phyloP scores from a whole-genome alignment of 2,113 vertebrate genomes.

The Menidia beryllina region DNA sequence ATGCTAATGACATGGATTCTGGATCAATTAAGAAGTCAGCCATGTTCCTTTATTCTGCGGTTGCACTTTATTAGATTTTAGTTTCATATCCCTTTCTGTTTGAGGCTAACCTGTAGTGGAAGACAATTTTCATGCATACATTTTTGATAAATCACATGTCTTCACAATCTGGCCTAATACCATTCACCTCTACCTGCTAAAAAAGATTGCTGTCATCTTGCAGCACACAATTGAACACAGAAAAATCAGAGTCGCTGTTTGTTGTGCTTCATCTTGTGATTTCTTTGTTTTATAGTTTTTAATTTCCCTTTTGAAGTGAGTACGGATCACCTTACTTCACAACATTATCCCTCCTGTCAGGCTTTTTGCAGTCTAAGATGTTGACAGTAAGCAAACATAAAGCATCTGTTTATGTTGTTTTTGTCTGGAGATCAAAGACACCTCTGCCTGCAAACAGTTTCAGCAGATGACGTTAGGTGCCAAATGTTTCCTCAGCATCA shows the following conservation, averaged over 20 bases:
- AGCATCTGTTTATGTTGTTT: constrained; percentile 67
- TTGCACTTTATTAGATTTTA: constrained; percentile 47
- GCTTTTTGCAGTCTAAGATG: constrained; percentile 63
- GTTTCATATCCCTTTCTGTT: constrained; percentile 71
- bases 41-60: constrained; percentile 55
- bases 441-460: constrained; percentile 62
- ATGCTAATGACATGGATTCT: constrained; percentile 70
- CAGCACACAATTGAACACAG: constrained; percentile 44
- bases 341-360: constrained; percentile 64
- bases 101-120: constrained; percentile 73
- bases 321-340: constrained; percentile 53
- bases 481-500: constrained; percentile 70
- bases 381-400: constrained; percentile 54
- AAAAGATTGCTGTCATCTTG: constrained; percentile 62
- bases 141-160: constrained; percentile 80
- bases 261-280: constrained; percentile 34
- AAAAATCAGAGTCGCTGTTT: constrained; percentile 29
- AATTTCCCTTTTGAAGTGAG: constrained; percentile 54
- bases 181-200: constrained; percentile 65
- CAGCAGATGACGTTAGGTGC: constrained; percentile 61
- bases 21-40: constrained; percentile 60
- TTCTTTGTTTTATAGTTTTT: constrained; percentile 54
- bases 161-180: constrained; percentile 74
- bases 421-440: constrained; percentile 66
- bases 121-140: constrained; percentile 77